Conservation (phyloP, 2,113 vertebrate genomes). For the Entelurus aequoreus region DNA sequence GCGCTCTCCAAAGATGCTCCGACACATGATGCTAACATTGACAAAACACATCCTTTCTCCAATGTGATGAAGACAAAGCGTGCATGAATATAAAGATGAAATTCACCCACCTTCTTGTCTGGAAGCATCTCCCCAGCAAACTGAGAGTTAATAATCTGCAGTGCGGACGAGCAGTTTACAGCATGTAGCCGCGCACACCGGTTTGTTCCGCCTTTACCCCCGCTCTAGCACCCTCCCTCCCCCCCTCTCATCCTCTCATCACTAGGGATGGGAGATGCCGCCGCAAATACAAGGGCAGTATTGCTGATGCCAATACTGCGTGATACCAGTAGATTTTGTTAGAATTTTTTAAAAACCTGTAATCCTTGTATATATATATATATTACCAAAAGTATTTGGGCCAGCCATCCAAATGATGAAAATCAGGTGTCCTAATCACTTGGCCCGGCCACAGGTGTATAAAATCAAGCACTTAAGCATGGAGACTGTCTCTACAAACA, state of each 20-base stretch:
- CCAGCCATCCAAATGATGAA: too few species aligned
- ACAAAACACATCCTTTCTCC: background rate
- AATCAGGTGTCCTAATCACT: too few species aligned
- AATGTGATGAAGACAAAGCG: background rate
- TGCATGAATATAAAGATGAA: background rate
- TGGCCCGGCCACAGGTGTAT: too few species aligned
- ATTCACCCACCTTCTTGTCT: slow-evolving; percentile 62
- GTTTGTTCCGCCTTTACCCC: slow-evolving; percentile 71
- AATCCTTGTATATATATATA: too few species aligned
- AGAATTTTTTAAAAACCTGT: too few species aligned
- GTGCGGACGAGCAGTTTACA: slow-evolving; percentile 75
- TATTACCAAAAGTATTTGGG: too few species aligned
- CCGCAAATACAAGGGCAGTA: too few species aligned
- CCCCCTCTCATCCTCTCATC: slow-evolving; percentile 30
- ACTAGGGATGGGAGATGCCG: background rate
- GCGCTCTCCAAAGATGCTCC: slow-evolving; percentile 18
- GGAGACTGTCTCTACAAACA: too few species aligned
- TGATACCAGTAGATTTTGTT: too few species aligned
- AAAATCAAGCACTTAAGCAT: too few species aligned
- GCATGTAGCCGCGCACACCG: slow-evolving; percentile 75
- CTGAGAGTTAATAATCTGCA: slow-evolving; percentile 77
- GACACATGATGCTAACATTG: background rate
- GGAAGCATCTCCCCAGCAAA: slow-evolving; percentile 54
- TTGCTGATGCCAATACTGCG: too few species aligned
- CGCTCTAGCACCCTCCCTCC: slow-evolving; percentile 11